A percentile compares a stretch with the other conserved stretches of the same genome.
These are phyloP conservation scores for Sinocyclocheilus grahami DNA, from an alignment of 2,113 vertebrate genomes.

Conservation along the genomic window DNA sequence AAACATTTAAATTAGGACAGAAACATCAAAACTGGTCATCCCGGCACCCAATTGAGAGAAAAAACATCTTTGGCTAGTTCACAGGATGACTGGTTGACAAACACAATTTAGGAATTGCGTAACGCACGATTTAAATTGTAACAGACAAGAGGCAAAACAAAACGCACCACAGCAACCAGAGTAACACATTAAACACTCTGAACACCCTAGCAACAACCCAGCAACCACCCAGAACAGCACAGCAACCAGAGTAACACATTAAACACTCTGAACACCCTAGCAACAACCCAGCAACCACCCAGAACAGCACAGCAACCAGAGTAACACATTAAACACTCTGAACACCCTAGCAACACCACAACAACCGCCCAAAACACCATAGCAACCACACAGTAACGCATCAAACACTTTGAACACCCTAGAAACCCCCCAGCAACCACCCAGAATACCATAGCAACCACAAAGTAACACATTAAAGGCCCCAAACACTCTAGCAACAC, in stretches of 20 bases:
- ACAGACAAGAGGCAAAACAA: not conserved
- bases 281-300: not conserved
- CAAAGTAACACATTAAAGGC: too few species aligned
- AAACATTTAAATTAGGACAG: slow-evolving; percentile 27
- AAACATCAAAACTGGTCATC: not conserved
- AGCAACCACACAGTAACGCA: not conserved
- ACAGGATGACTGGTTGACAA: not conserved
- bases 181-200: not conserved
- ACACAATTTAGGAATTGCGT: not conserved
- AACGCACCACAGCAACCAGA: not conserved
- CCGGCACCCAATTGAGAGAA: not conserved
- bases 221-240: not conserved
- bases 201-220: not conserved
- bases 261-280: not conserved
- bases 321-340: not conserved
- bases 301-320: not conserved
- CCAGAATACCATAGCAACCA: not conserved
- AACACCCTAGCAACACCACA: not conserved
- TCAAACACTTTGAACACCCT: not conserved
- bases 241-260: not conserved
- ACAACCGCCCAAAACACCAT: not conserved
- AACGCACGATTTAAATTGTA: not conserved
- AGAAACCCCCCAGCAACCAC: not conserved
- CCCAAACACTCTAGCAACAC: too few species aligned
- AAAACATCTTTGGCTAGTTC: not conserved